A percentile compares a stretch with the other conserved stretches of the same genome.
Conservation (phyloP, 1,140 invertebrate species). For the Apis laboriosa region DNA sequence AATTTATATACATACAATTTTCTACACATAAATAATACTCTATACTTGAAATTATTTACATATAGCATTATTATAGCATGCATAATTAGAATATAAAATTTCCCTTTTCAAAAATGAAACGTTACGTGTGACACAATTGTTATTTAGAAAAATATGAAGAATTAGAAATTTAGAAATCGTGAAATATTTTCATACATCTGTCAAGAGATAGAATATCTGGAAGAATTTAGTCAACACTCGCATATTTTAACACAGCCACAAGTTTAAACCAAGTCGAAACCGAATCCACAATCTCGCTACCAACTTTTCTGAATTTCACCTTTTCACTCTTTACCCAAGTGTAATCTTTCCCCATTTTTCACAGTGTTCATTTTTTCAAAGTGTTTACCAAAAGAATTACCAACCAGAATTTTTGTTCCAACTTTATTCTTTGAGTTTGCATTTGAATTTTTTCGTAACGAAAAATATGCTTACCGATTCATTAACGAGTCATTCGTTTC, state of each 20-base stretch:
- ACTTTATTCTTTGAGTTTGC: too few relatives aligned
- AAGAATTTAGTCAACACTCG: background rate
- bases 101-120: too few relatives aligned
- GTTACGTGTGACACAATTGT: too few relatives aligned
- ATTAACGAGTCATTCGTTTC: slow-evolving; percentile 10
- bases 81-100: too few relatives aligned
- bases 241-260: background rate
- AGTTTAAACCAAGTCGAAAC: background rate
- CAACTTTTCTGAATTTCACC: background rate
- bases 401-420: background rate
- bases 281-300: background rate
- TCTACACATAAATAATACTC: too few relatives aligned
- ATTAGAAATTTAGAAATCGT: too few relatives aligned
- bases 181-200: too few relatives aligned
- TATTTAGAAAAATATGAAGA: too few relatives aligned
- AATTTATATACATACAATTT: too few relatives aligned
- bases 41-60: too few relatives aligned
- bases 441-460: background rate
- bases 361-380: background rate
- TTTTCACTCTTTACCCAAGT: background rate
- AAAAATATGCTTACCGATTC: background rate
- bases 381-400: background rate
- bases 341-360: background rate
- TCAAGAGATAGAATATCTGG: too few relatives aligned
- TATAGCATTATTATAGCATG: too few relatives aligned